Conservation (phyloP, 2,888 invertebrate genomes). For the Calameuta idolon region DNA sequence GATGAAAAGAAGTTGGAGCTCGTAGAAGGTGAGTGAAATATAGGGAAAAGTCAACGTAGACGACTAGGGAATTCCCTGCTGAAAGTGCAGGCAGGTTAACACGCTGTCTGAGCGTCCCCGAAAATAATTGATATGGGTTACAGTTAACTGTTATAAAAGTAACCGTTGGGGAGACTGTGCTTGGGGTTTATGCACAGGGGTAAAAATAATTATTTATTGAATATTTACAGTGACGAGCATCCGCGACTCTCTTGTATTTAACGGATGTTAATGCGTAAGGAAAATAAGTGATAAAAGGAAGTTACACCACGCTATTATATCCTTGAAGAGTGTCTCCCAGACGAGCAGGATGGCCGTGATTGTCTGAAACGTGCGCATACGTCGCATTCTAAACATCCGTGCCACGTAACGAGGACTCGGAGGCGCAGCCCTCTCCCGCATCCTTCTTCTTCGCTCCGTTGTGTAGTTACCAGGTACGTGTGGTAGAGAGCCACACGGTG, state of each 20-base stretch:
- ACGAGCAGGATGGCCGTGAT: constrained; percentile 31
- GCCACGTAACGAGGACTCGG: constrained; percentile 48
- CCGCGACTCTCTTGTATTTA: constrained; percentile 24
- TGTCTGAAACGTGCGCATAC: constrained; percentile 39
- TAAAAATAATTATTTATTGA: neutral
- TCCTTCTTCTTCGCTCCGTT: neutral
- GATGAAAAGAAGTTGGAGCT: neutral
- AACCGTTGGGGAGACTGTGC: neutral
- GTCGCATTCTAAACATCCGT: constrained; percentile 48
- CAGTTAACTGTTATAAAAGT: neutral
- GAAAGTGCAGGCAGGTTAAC: neutral
- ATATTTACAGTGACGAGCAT: neutral
- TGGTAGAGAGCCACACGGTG: constrained; percentile 9
- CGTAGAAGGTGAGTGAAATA: neutral
- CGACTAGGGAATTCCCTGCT: neutral
- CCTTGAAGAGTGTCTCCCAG: constrained; percentile 1
- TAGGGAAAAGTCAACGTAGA: neutral
- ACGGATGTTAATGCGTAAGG: neutral
- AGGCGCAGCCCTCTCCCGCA: constrained; percentile 12
- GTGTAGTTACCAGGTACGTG: neutral
- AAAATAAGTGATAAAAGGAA: neutral
- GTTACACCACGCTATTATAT: neutral
- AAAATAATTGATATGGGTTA: neutral
- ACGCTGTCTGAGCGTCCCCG: neutral
- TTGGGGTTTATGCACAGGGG: neutral